These are phyloP conservation scores for Motacilla alba DNA, from an alignment of 2,113 vertebrate species.

Conservation along the genomic window DNA sequence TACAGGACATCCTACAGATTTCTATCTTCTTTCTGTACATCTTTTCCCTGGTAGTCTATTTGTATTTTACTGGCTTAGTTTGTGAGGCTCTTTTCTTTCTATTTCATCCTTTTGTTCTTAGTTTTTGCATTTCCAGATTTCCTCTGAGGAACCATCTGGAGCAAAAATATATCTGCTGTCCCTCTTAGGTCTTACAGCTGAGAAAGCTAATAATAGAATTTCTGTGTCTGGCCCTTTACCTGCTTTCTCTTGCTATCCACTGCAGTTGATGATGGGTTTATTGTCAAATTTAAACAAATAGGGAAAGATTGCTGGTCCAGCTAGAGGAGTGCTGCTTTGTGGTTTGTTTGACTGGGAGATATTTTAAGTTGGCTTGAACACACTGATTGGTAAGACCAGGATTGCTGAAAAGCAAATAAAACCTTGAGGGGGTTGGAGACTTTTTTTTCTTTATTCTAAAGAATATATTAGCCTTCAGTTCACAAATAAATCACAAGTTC, in stretches of 20 bases:
- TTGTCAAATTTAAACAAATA: background rate
- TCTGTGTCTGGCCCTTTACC: background rate
- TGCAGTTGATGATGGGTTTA: background rate
- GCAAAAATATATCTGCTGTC: background rate
- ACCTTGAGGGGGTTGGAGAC: background rate
- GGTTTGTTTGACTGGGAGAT: background rate
- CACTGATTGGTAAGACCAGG: background rate
- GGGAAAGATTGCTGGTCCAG: background rate
- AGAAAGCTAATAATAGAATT: background rate
- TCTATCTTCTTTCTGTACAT: background rate
- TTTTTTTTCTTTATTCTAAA: background rate
- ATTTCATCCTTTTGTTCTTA: background rate
- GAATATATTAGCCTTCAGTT: background rate
- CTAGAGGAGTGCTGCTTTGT: background rate
- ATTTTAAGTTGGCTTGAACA: background rate
- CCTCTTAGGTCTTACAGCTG: background rate
- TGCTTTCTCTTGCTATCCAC: background rate
- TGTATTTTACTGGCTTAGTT: background rate
- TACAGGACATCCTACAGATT: background rate
- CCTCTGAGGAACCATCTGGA: background rate
- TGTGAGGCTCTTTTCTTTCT: background rate
- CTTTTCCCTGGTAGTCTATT: background rate
- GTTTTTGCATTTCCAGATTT: background rate
- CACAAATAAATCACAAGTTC: conserved; percentile 14
- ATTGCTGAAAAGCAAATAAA: conserved; percentile 9